phyloP scores from a whole-genome alignment of 2,797 vertebrate genomes.

The Rhinichthys osculus region DNA sequence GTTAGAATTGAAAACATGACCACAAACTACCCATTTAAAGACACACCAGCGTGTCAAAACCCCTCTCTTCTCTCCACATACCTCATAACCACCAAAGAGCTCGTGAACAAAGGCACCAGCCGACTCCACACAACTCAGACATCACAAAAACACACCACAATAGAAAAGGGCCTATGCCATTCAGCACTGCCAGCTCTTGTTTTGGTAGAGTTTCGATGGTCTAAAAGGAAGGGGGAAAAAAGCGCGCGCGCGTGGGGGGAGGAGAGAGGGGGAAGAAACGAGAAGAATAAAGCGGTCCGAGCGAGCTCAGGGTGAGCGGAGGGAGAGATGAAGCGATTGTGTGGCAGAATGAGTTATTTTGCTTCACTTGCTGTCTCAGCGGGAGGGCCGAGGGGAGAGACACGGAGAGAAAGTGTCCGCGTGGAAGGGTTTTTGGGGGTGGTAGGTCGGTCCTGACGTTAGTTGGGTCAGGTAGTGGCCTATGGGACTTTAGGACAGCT shows the following conservation, averaged over 20 bases:
- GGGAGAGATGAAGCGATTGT: slow-evolving; percentile 79
- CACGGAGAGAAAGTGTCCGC: slow-evolving; percentile 3
- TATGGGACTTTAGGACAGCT: not conserved
- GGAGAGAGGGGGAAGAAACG: slow-evolving; percentile 59
- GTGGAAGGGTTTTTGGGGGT: slow-evolving; percentile 19
- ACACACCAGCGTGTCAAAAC: not conserved
- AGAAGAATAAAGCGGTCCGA: slow-evolving; percentile 75
- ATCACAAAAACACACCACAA: slow-evolving; percentile 73
- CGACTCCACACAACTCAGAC: slow-evolving; percentile 75
- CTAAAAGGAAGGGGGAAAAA: slow-evolving; percentile 53
- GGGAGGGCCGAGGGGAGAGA: slow-evolving; percentile 58
- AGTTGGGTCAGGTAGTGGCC: slow-evolving; percentile 40
- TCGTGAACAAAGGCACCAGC: slow-evolving; percentile 72
- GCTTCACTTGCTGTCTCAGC: slow-evolving; percentile 81
- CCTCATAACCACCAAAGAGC: slow-evolving; percentile 64
- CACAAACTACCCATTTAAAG: not conserved
- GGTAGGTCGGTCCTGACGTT: slow-evolving; percentile 35
- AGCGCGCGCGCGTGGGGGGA: slow-evolving; percentile 62
- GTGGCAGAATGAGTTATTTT: slow-evolving; percentile 83
- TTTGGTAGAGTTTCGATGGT: slow-evolving; percentile 77
- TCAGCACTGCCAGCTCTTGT: slow-evolving; percentile 74
- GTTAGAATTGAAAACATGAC: not conserved
- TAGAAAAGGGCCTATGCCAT: slow-evolving; percentile 80
- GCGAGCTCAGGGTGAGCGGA: slow-evolving; percentile 72
- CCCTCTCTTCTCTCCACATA: slow-evolving; percentile 35